These are phyloP conservation scores for Chrysemys picta DNA, from an alignment of 2,113 vertebrate species.

Conservation along the genomic window DNA sequence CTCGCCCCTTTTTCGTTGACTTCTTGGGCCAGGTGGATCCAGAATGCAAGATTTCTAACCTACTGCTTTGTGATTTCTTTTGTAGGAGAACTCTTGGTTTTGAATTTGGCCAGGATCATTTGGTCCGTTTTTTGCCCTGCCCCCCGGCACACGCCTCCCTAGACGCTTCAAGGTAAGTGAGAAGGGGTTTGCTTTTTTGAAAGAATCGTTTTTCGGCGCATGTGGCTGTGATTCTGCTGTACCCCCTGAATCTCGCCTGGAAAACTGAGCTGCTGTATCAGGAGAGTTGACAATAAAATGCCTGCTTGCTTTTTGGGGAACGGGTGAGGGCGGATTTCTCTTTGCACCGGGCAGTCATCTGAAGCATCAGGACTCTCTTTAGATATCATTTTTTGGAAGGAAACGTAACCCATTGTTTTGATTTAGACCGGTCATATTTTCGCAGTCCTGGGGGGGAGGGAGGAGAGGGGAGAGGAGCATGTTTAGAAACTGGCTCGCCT, in stretches of 20 bases:
- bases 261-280: not conserved
- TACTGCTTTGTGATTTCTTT: slow-evolving; percentile 78
- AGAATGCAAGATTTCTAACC: slow-evolving; percentile 74
- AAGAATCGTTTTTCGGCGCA: not conserved
- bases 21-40: slow-evolving; percentile 63
- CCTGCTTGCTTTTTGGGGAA: too few species aligned
- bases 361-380: too few species aligned
- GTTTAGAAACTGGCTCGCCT: not conserved
- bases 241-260: not conserved
- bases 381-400: not conserved
- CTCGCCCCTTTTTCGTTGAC: slow-evolving; percentile 1
- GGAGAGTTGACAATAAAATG: too few species aligned
- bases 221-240: not conserved
- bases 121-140: slow-evolving; percentile 23
- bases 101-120: slow-evolving; percentile 68
- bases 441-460: not conserved
- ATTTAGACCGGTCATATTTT: not conserved
- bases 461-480: not conserved
- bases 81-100: slow-evolving; percentile 69
- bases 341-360: not conserved
- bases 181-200: not conserved
- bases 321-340: not conserved
- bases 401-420: not conserved
- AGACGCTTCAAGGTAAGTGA: slow-evolving; percentile 78
- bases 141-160: slow-evolving; percentile 34